Base-by-base conservation (phyloP, 2,113 vertebrate genomes). In the Serinus canaria region DNA sequence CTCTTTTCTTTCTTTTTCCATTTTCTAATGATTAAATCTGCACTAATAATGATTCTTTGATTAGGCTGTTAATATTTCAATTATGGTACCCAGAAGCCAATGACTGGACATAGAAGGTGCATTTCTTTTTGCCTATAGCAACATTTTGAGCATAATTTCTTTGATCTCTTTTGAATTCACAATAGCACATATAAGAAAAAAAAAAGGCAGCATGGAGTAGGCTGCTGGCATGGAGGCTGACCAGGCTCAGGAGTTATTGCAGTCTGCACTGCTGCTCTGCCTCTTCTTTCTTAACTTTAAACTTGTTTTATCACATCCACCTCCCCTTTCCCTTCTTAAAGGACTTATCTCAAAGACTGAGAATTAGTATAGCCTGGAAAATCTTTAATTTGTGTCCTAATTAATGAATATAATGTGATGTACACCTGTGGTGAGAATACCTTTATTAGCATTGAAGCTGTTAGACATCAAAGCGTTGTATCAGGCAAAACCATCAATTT, bases 341-440 rank as follows among this genome's bases (percentile, higher is more conserved):
- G 64, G 90, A 35, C 20, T 91, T 96, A 79, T 68, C 80, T 87
- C 92, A 95, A 95, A 97, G 91, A 78, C 79, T 95, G 33, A 84
- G 35, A 55, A 89, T 96, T 94, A 83, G 47, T 92, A 85, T 73
- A 97, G 86, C 69, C 79, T 96, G 86, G 92, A 95, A 96, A 84
- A 69, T 43, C 90, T 96, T 97, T 93, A 96, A 97, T 97, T 96
- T n/a, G n/a, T 93, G 78, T 47, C 81, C 84, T 97, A 96, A 97
- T 97, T 97, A 97, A 91, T 96, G 86, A 96, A 91, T 39, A 31
- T 94, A 97, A 97, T 92, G 83, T 92, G 93, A 66, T 37, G 92
- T 91, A 94, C 94, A 98, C 97, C 97, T 97, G 96, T 96, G 93
- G 94, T 93, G 96, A 92, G 98, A 97, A 97, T 92, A 93, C 47